Base-by-base conservation (phyloP, 2,797 vertebrate genomes). In the Nothura maculosa region DNA sequence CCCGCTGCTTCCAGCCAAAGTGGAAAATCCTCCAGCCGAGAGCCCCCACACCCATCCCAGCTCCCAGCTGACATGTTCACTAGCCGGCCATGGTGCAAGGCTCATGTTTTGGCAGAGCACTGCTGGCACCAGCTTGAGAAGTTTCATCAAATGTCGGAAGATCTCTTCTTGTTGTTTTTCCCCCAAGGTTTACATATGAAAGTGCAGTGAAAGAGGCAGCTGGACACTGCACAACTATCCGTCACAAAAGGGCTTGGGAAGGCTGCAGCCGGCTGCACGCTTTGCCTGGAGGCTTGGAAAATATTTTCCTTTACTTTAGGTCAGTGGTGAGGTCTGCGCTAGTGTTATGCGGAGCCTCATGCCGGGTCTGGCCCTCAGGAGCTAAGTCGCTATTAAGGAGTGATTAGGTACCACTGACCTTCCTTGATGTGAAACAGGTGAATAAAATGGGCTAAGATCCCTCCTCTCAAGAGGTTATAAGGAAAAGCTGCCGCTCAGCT, bases 201-300 rank as follows among this genome's bases (percentile, higher is more conserved):
- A 87, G n/a, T 16, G 32, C 0, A 2, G 43, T 67, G 81, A 78
- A 73, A 70, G 68, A 64, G 42, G 45, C 78, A 54, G 86, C 58
- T 93, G 91, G 86, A 87, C 92, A 34, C 64, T 48, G 74, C 52
- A 64, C 75, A 85, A 36, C 21, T 70, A 77, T 67, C 80, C 40
- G 43, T 67, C 63, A 70, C 52, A 76, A 91, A 91, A 88, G 83
- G 74, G 61, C 42, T 64, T 3, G 20, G 3, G 43, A 86, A 30
- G 74, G 77, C 55, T 81, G 87, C 85, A 83, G 82, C 89, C 81
- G 52, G 74, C 85, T 62, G 68, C 0, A 2, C 40, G 48, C 38
- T 88, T 55, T 27, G 70, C 50, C 60, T 77, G 73, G 50, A 80
- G 77, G 74, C 36, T 38, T 32, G 91, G 87, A 74, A 90, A 85